phyloP scores from a whole-genome alignment of 2,888 invertebrate genomes.

The Desoria tigrina region DNA sequence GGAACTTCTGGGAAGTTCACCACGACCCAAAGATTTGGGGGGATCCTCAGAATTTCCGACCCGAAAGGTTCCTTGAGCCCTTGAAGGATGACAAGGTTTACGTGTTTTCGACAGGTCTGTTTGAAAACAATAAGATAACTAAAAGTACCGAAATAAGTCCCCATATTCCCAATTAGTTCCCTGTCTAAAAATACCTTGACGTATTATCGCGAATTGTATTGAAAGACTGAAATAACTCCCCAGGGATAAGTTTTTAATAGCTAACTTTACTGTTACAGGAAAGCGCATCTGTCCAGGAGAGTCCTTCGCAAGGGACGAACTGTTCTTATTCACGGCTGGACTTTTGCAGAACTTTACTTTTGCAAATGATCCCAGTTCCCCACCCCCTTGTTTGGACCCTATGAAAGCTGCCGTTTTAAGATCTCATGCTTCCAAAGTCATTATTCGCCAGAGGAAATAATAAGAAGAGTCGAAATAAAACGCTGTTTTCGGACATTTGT shows the following conservation, averaged over 20 bases:
- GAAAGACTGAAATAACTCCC: background rate
- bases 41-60: conserved; percentile 33
- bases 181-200: too few relatives aligned
- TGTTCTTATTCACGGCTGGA: conserved; percentile 20
- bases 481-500: too few relatives aligned
- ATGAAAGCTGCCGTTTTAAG: conserved; percentile 28
- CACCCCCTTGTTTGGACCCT: conserved; percentile 30
- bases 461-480: too few relatives aligned
- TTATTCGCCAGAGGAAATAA: conserved; percentile 12
- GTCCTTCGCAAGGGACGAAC: conserved; percentile 18
- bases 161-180: too few relatives aligned
- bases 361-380: conserved; percentile 6
- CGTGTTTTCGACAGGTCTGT: conserved; percentile 31
- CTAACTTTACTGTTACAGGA: conserved; percentile 9
- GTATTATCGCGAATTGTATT: background rate
- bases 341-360: conserved; percentile 8
- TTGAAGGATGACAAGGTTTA: conserved; percentile 5
- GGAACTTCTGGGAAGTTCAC: conserved; percentile 36
- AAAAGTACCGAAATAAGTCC: too few relatives aligned
- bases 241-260: conserved; percentile 4
- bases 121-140: too few relatives aligned
- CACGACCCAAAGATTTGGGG: conserved; percentile 31
- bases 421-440: conserved; percentile 25
- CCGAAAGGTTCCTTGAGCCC: conserved; percentile 28
- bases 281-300: conserved; percentile 27